Evolutionary conservation across 2,888 invertebrate species (phyloP).

Genomic region (Dolichomitus sp.): DNA sequence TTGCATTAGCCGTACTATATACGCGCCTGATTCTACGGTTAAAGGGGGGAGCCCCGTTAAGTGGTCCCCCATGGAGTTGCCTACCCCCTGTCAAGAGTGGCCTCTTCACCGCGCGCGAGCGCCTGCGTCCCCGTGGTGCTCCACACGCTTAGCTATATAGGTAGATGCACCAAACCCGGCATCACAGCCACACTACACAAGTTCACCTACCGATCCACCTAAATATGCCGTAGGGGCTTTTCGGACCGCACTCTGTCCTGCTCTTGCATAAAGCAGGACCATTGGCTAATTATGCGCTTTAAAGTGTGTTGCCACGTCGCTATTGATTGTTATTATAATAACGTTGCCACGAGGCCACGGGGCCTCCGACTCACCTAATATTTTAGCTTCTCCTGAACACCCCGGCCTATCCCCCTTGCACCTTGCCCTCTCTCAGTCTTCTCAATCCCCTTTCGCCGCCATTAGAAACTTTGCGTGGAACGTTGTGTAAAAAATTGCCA

Average conservation of each 20-base stretch:
- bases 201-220: conserved; percentile 54
- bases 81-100: conserved; percentile 82
- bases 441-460: conserved; percentile 27
- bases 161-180: conserved; percentile 29
- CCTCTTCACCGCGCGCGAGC: conserved; percentile 66
- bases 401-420: conserved; percentile 31
- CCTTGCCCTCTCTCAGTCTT: conserved; percentile 13
- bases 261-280: conserved; percentile 55
- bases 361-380: conserved; percentile 74
- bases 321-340: conserved; percentile 79
- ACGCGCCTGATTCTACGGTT: conserved; percentile 49
- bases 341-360: conserved; percentile 74
- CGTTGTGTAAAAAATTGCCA: conserved; percentile 61
- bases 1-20: conserved; percentile 73
- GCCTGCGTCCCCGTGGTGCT: conserved; percentile 56
- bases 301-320: conserved; percentile 67
- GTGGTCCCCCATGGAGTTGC: conserved; percentile 83
- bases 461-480: conserved; percentile 58
- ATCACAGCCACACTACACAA: conserved; percentile 26
- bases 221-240: conserved; percentile 64
- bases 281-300: conserved; percentile 70
- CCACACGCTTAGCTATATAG: conserved; percentile 37
- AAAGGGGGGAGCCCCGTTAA: conserved; percentile 80
- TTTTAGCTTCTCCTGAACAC: conserved; percentile 72
- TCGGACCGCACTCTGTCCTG: conserved; percentile 29